Evolutionary conservation across 30 jellyfish, hydroid and myxozoan genomes (phyloP).

Genomic region (Sanderia malayensis): DNA sequence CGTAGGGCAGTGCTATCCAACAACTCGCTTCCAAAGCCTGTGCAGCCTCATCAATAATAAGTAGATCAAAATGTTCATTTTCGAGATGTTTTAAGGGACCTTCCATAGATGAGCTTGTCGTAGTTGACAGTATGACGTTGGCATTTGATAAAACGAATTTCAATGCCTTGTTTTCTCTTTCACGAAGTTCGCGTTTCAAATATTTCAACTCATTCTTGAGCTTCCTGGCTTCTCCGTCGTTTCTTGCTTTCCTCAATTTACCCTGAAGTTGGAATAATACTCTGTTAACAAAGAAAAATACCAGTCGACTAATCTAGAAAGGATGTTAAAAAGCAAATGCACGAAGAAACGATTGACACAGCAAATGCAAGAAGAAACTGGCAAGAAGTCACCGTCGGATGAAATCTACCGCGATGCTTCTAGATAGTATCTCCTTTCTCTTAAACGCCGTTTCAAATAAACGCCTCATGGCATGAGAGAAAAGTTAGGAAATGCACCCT

Average conservation of each 20-base stretch:
- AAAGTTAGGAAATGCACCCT: too few relatives aligned
- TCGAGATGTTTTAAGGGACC: constrained; percentile 80
- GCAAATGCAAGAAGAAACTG: too few relatives aligned
- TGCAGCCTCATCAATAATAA: constrained; percentile 96
- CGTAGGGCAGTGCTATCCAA: constrained; percentile 84
- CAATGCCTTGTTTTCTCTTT: constrained; percentile 81
- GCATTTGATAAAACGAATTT: constrained; percentile 69
- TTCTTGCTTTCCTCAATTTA: constrained; percentile 45
- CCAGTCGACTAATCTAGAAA: too few relatives aligned
- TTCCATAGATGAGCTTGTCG: constrained; percentile 77
- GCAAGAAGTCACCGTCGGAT: too few relatives aligned
- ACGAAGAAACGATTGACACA: too few relatives aligned
- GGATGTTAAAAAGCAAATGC: too few relatives aligned
- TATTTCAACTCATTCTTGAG: constrained; percentile 52
- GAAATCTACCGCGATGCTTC: too few relatives aligned
- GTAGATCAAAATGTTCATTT: constrained; percentile 75
- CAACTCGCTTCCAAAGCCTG: constrained; percentile 97
- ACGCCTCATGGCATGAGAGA: too few relatives aligned
- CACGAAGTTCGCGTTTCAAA: constrained; percentile 58
- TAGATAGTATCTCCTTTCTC: too few relatives aligned
- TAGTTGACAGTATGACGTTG: constrained; percentile 84
- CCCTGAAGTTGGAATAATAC: too few relatives aligned
- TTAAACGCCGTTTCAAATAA: too few relatives aligned
- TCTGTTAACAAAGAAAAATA: too few relatives aligned
- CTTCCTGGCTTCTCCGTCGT: constrained; percentile 38